phyloP scores from a whole-genome alignment of 2,113 vertebrate species.

The Elanoides forficatus region DNA sequence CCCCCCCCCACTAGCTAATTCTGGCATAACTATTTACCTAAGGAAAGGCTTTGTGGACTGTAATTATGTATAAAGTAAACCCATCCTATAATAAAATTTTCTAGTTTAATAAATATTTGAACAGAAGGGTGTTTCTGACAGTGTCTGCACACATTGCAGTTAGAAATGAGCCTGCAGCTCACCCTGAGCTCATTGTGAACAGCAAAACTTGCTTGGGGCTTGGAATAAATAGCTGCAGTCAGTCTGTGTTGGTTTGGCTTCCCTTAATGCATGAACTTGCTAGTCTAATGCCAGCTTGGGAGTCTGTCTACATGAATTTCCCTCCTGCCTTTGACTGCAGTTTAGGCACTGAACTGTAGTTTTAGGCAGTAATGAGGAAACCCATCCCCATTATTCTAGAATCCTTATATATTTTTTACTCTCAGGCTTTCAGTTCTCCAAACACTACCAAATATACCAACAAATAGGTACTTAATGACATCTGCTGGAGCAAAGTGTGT shows the following conservation, averaged over 20 bases:
- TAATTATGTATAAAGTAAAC: neutral
- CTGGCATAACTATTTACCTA: neutral
- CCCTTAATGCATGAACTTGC: neutral
- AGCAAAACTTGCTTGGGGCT: neutral
- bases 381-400: neutral
- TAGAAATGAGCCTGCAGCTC: neutral
- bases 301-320: neutral
- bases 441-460: neutral
- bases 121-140: neutral
- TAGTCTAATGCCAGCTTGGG: neutral
- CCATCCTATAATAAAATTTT: neutral
- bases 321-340: neutral
- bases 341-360: neutral
- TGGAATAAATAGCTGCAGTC: neutral
- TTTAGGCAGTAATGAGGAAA: neutral
- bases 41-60: neutral
- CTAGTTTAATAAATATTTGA: slow-evolving; percentile 30
- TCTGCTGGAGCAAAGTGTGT: neutral
- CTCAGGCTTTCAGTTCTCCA: neutral
- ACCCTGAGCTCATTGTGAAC: neutral
- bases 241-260: neutral
- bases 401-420: neutral
- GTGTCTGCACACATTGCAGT: neutral
- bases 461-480: neutral
- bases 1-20: neutral